Conservation (phyloP, 2,113 vertebrate species). For the Martes martes region DNA sequence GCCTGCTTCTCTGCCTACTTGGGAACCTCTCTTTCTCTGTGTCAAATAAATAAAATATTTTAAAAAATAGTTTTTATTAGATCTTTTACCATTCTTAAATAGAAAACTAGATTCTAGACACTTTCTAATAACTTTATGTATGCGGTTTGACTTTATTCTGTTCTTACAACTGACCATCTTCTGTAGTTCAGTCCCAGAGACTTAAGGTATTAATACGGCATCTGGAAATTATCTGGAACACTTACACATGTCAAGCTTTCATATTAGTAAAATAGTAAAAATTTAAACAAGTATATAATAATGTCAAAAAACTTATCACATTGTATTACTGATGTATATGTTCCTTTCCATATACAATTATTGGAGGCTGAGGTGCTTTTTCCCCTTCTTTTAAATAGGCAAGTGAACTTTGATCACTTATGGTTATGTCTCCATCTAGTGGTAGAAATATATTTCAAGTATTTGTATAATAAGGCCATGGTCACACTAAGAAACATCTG, state of each 20-base stretch:
- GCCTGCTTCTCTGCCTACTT: too few relatives aligned
- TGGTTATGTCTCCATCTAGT: conserved; percentile 37
- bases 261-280: not conserved
- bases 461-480: not conserved
- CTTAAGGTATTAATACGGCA: not conserved
- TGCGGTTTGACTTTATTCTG: not conserved
- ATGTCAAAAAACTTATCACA: not conserved
- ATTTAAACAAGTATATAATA: not conserved
- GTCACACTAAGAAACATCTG: not conserved
- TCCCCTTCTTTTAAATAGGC: not conserved
- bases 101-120: not conserved
- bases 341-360: not conserved
- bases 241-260: not conserved
- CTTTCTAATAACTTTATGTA: not conserved
- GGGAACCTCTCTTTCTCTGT: too few relatives aligned
- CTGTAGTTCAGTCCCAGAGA: not conserved
- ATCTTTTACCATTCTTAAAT: not conserved
- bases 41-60: too few relatives aligned
- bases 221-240: not conserved
- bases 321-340: not conserved
- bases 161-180: not conserved
- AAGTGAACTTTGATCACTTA: not conserved
- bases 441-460: conserved; percentile 5
- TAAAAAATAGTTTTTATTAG: not conserved
- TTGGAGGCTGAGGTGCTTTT: not conserved